Conservation (phyloP, 2,797 vertebrate species). For the Arvicola amphibius region DNA sequence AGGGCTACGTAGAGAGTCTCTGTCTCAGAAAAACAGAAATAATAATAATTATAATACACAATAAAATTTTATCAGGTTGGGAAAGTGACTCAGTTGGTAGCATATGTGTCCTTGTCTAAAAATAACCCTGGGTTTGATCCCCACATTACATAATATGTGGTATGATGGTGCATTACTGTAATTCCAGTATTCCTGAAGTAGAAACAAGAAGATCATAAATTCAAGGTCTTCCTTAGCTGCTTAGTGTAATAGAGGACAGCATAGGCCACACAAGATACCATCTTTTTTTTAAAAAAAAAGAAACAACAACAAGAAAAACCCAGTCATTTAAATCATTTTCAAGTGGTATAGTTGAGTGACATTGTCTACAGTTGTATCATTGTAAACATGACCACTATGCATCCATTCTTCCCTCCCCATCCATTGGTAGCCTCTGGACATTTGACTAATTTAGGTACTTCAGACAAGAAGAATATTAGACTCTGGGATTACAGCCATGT, state of each 20-base stretch:
- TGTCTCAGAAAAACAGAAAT: not conserved
- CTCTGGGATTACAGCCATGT: not conserved
- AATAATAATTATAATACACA: not conserved
- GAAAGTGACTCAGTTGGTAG: not conserved
- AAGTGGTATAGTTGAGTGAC: not conserved
- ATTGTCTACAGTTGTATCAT: not conserved
- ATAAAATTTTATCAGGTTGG: not conserved
- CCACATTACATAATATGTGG: not conserved
- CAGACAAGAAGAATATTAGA: not conserved
- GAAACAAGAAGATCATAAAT: not conserved
- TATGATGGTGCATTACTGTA: not conserved
- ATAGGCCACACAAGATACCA: not conserved
- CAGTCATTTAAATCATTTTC: constrained; percentile 37
- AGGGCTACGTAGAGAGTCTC: not conserved
- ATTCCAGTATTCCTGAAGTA: not conserved
- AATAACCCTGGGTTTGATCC: not conserved
- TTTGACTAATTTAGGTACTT: constrained; percentile 5
- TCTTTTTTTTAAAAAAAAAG: not conserved
- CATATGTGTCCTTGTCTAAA: not conserved
- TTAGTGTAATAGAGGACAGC: not conserved
- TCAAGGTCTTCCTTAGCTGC: not conserved
- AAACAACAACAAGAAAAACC: not conserved
- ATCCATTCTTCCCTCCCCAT: not conserved
- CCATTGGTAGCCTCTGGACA: not conserved
- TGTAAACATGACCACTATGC: not conserved